These are phyloP conservation scores for Mallotus villosus DNA, from an alignment of 2,797 vertebrate genomes.

Conservation along the genomic window DNA sequence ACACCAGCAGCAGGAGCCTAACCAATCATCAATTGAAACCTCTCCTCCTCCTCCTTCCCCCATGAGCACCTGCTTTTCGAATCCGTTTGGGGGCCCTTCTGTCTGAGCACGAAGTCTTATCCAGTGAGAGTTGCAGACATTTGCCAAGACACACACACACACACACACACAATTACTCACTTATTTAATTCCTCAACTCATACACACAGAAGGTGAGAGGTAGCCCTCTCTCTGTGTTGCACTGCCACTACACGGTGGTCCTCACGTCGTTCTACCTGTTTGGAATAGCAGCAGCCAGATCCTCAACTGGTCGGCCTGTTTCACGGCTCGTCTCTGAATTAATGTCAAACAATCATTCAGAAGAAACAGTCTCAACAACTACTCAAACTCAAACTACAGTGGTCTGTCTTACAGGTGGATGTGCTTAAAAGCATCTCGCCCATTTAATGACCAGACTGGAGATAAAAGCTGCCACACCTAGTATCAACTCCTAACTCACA, in stretches of 20 bases:
- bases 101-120: constrained; percentile 77
- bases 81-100: constrained; percentile 75
- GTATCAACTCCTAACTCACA: constrained; percentile 51
- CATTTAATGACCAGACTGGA: constrained; percentile 25
- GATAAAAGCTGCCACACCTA: constrained; percentile 39
- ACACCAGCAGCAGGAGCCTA: constrained; percentile 64
- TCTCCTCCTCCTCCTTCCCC: constrained; percentile 39
- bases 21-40: constrained; percentile 51
- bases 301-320: constrained; percentile 51
- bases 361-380: constrained; percentile 35
- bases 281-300: constrained; percentile 44
- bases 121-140: constrained; percentile 65
- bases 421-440: constrained; percentile 25
- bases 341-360: constrained; percentile 44
- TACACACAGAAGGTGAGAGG: constrained; percentile 42
- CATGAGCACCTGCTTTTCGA: constrained; percentile 50
- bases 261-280: constrained; percentile 35
- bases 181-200: constrained; percentile 62
- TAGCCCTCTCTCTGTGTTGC: constrained; percentile 20
- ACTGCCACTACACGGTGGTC: constrained; percentile 25
- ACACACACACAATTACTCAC: constrained; percentile 26
- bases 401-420: constrained; percentile 15
- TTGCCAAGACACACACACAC: constrained; percentile 61
- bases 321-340: constrained; percentile 65
- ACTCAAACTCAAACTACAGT: background rate